Evolutionary conservation across 2,888 invertebrate genomes (phyloP), one percentile per base, ranked within the genome.

Genomic region (Drosophila kokeensis): DNA sequence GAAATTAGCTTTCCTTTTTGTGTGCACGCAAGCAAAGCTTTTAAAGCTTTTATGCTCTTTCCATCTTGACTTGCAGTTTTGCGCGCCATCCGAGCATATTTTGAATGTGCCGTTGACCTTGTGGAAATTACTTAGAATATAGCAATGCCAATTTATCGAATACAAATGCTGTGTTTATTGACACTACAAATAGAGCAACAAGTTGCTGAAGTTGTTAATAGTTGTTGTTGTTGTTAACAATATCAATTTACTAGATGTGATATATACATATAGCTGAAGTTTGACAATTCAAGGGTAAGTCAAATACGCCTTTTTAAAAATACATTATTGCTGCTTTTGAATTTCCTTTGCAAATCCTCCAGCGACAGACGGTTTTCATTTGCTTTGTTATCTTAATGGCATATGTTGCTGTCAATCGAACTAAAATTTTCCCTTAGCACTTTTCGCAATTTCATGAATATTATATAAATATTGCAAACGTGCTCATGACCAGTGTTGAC

Each of bases 1-100:
- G 66, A 30, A 8, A 4, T 61, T 57, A 82, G 87, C 82, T 82
- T 82, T 73, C n/a, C 49, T n/a, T 63, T 50, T 30, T 40, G 18
- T 4, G 7, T 71, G 73, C 64, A 54, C 40, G 40, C 42, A 36
- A 55, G 36, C 49, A 67, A 81, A 87, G 87, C 84, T 86, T 45
- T 29, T 1, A 11, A 65, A 72, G 82, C 40, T 57, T 30, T 42
- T 24, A 2, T 11, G 83, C 74, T 15, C 73, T 55, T 49, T 11
- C 2, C 21, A 18, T 32, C 36, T 32, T 2, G 21, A n/a, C 27
- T 38, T 76, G 81, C 81, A 73, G 54, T 67, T 68, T 67, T 36
- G 50, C 73, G 81, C 87, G 87, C 63, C 53, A 54, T 45, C 38
- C 11, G 27, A 8, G 21, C 53, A 27, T 40, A 24, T 63, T 72